These are phyloP conservation scores for Sycobia sp. DNA, from an alignment of 1,140 invertebrate species.

Conservation along the genomic window DNA sequence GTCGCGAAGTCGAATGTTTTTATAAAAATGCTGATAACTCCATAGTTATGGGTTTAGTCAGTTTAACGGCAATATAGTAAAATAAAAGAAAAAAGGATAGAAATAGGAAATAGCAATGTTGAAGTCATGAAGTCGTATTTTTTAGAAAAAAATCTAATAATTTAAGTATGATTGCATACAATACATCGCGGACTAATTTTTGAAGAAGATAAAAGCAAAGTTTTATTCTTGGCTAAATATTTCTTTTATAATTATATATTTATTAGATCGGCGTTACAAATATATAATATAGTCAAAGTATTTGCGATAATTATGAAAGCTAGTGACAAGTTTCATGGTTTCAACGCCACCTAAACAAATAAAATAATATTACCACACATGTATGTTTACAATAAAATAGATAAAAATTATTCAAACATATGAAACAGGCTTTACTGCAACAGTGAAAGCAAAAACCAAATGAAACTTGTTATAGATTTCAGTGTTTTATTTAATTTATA, in stretches of 20 bases:
- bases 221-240: slow-evolving; percentile 40
- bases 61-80: slow-evolving; percentile 27
- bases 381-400: too few species aligned
- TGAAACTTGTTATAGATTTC: slow-evolving; percentile 44
- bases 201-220: slow-evolving; percentile 13
- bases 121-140: slow-evolving; percentile 15
- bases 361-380: too few species aligned
- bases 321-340: slow-evolving; percentile 51
- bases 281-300: slow-evolving; percentile 41
- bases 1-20: slow-evolving; percentile 25
- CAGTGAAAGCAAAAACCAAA: too few species aligned
- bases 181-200: slow-evolving; percentile 19
- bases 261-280: slow-evolving; percentile 54
- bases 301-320: slow-evolving; percentile 46
- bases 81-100: slow-evolving; percentile 4
- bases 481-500: slow-evolving; percentile 52
- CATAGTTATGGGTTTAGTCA: slow-evolving; percentile 4
- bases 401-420: too few species aligned
- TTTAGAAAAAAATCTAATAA: slow-evolving; percentile 18
- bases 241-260: slow-evolving; percentile 47
- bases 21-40: not conserved
- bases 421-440: too few species aligned
- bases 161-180: slow-evolving; percentile 45
- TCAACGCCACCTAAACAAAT: too few species aligned
- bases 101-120: slow-evolving; percentile 19